Evolutionary conservation across 2,113 vertebrate species (phyloP), one percentile per base, ranked within the genome.

Genomic region (Chlamydotis undulata): DNA sequence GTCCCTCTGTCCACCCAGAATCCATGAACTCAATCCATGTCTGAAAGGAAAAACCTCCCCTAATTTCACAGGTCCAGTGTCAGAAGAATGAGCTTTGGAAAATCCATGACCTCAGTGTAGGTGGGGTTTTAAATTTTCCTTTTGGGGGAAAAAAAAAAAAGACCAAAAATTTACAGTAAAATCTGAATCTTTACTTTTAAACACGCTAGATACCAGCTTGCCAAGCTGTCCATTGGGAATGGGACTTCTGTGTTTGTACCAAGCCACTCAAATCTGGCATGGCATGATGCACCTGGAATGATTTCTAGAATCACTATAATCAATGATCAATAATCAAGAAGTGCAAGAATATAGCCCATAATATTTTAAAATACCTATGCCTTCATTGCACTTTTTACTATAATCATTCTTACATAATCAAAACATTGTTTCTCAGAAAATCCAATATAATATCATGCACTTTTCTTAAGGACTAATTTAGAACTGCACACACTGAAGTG

Each of bases 391-490:
- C 6, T 53, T 84, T 60, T 75, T 53, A 79, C 26, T 56, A 14
- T 52, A 45, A 49, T 25, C 41, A 87, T 69, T 91, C 50, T 89
- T 78, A 68, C 9, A 75, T 56, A 60, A 82, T 41, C 39, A 31
- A 71, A 89, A 74, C 15, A 80, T 21, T 68, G 49, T 25, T 82
- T 82, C 80, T 87, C 77, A 85, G 93, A 89, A 52, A 95, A 87
- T 60, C 56, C 64, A 84, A 33, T 73, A 53, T 76, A 68, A 59
- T 71, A 95, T 55, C 52, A 59, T 41, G 41, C 49, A 53, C 43
- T 93, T 89, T 78, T 71, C 83, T 71, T 67, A 76, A 87, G 70
- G 61, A 76, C 35, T 84, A 52, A 96, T 89, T 91, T 77, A 94
- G 64, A 89, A 81, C 57, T 71, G 35, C 5, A 10, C 13, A 16